Conservation (phyloP, 2,797 vertebrate species). For the Eutrigla gurnardus region DNA sequence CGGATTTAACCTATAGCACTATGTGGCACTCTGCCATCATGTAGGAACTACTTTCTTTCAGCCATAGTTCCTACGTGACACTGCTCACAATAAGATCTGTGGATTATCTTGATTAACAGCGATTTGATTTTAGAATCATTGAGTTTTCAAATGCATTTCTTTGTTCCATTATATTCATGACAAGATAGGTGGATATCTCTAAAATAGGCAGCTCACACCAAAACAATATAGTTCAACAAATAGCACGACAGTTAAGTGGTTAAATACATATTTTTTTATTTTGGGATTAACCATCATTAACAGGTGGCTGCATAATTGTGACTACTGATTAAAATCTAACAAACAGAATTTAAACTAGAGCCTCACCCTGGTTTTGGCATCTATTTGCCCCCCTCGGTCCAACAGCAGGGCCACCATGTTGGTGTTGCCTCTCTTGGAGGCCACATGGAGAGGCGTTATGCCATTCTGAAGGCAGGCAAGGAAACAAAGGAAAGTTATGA, state of each 20-base stretch:
- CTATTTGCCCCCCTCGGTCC: constrained; percentile 94
- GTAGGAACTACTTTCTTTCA: too few relatives aligned
- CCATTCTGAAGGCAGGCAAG: constrained; percentile 87
- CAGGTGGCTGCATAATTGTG: not conserved
- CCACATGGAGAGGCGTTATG: constrained; percentile 97
- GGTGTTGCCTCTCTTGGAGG: constrained; percentile 97
- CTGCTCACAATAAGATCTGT: too few relatives aligned
- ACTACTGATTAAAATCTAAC: constrained; percentile 6
- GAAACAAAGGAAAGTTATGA: constrained; percentile 6
- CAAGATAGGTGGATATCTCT: not conserved
- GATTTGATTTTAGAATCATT: too few relatives aligned
- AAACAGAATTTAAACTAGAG: not conserved
- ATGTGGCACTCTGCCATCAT: not conserved
- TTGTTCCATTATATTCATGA: not conserved
- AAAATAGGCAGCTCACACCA: not conserved
- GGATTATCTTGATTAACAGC: too few relatives aligned
- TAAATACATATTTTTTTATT: not conserved
- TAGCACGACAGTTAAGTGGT: not conserved
- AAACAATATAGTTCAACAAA: not conserved
- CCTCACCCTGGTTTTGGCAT: constrained; percentile 97
- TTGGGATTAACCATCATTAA: not conserved
- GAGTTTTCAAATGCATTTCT: too few relatives aligned
- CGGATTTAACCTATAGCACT: not conserved
- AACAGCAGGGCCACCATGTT: constrained; percentile 97
- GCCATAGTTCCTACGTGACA: too few relatives aligned